phyloP scores from a whole-genome alignment of 1,140 invertebrate genomes.

The Sitophilus oryzae region DNA sequence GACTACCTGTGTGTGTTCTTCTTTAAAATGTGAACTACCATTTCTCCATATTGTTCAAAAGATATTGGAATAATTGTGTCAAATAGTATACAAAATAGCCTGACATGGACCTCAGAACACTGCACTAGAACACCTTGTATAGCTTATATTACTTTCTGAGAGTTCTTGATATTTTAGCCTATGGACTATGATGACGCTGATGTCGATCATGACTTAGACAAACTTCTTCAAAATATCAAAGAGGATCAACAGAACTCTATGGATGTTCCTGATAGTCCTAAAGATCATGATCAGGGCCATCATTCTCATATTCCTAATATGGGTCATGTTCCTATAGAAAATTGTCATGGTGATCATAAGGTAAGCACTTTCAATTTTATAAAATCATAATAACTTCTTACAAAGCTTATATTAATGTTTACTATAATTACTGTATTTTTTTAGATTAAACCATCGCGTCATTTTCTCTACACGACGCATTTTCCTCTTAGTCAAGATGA shows the following conservation, averaged over 20 bases:
- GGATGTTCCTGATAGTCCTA: slow-evolving; percentile 79
- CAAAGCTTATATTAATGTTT: neutral
- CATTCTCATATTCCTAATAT: slow-evolving; percentile 35
- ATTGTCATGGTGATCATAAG: slow-evolving; percentile 38
- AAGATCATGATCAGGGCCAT: slow-evolving; percentile 54
- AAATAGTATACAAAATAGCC: too few species aligned
- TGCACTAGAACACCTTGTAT: too few species aligned
- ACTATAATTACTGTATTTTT: slow-evolving; percentile 6
- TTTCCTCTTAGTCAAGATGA: slow-evolving; percentile 86
- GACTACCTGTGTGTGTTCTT: too few species aligned
- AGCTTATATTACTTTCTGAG: too few species aligned
- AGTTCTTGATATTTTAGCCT: slow-evolving; percentile 33
- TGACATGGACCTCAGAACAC: too few species aligned
- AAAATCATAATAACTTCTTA: neutral
- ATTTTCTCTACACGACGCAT: slow-evolving; percentile 86
- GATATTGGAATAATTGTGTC: too few species aligned
- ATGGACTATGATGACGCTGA: slow-evolving; percentile 85
- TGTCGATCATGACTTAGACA: slow-evolving; percentile 87
- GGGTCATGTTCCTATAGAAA: slow-evolving; percentile 39
- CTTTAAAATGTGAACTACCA: too few species aligned
- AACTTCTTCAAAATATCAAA: slow-evolving; percentile 85
- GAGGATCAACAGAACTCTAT: slow-evolving; percentile 82
- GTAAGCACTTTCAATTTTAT: slow-evolving; percentile 18
- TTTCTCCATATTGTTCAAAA: too few species aligned
- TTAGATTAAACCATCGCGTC: slow-evolving; percentile 59